Conservation (phyloP, 1,140 invertebrate species). For the Camponotus floridanus region DNA sequence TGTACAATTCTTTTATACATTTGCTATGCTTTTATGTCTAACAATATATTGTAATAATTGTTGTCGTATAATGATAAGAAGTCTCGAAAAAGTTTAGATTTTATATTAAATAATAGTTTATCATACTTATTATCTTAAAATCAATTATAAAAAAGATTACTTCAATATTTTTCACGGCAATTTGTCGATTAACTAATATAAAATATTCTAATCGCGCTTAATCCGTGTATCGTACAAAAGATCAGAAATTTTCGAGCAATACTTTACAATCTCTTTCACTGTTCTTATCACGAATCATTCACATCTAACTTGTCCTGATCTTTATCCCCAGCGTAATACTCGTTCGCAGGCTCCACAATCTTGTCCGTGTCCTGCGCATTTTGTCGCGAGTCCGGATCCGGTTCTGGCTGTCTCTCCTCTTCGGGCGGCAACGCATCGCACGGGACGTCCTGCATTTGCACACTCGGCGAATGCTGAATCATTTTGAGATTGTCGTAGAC, state of each 20-base stretch:
- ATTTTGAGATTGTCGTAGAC: constrained; percentile 96
- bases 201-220: neutral
- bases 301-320: constrained; percentile 90
- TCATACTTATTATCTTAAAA: neutral
- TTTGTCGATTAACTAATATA: neutral
- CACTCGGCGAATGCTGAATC: constrained; percentile 95
- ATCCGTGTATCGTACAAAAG: neutral
- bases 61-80: neutral
- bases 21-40: neutral
- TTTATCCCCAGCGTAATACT: constrained; percentile 97
- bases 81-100: constrained; percentile 7
- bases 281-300: constrained; percentile 78
- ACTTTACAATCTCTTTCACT: neutral
- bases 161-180: neutral
- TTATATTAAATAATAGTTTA: neutral
- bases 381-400: constrained; percentile 93
- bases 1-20: constrained; percentile 24
- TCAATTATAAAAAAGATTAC: neutral
- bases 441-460: constrained; percentile 98
- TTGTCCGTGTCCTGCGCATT: constrained; percentile 94
- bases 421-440: constrained; percentile 91
- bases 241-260: too few species aligned
- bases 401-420: constrained; percentile 90
- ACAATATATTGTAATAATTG: neutral
- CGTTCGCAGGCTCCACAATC: constrained; percentile 95